phyloP scores from a whole-genome alignment of 2,888 invertebrate species.

The Ophion ventricosus region DNA sequence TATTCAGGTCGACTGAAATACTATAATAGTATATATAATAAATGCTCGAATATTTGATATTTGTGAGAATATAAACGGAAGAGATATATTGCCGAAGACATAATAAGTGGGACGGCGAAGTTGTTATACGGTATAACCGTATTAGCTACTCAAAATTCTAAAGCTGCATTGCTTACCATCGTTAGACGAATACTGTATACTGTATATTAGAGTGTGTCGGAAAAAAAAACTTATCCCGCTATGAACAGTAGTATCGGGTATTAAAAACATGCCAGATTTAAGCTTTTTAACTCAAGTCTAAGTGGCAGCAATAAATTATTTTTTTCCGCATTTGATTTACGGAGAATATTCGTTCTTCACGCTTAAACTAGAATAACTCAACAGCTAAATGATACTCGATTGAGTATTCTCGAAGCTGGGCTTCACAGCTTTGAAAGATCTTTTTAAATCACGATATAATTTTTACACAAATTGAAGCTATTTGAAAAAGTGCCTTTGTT shows the following conservation, averaged over 20 bases:
- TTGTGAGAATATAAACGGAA: conserved; percentile 11
- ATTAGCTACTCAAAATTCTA: conserved; percentile 21
- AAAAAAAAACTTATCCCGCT: conserved; percentile 10
- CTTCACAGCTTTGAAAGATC: background rate
- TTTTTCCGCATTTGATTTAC: no score
- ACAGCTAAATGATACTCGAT: background rate
- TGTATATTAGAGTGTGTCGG: background rate
- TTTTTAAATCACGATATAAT: background rate
- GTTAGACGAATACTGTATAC: conserved; percentile 39
- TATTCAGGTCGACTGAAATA: conserved; percentile 55
- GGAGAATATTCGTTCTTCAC: background rate
- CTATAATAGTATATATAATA: conserved; percentile 27
- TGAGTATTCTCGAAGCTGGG: background rate
- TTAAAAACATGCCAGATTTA: background rate
- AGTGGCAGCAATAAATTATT: no score
- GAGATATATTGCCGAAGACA: conserved; percentile 3
- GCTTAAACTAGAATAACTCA: background rate
- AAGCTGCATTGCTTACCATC: conserved; percentile 28
- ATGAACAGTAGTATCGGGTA: background rate
- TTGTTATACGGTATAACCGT: conserved; percentile 40
- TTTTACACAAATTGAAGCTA: background rate
- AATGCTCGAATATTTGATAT: conserved; percentile 11
- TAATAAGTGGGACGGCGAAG: conserved; percentile 2
- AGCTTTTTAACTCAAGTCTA: background rate
- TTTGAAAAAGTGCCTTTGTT: background rate